Percentiles rank a stretch among this genome's conserved stretches.
These are phyloP conservation scores for Chrysaora quinquecirrha DNA, from an alignment of 30 jellyfish, hydroid and myxozoan species.

Conservation along the genomic window DNA sequence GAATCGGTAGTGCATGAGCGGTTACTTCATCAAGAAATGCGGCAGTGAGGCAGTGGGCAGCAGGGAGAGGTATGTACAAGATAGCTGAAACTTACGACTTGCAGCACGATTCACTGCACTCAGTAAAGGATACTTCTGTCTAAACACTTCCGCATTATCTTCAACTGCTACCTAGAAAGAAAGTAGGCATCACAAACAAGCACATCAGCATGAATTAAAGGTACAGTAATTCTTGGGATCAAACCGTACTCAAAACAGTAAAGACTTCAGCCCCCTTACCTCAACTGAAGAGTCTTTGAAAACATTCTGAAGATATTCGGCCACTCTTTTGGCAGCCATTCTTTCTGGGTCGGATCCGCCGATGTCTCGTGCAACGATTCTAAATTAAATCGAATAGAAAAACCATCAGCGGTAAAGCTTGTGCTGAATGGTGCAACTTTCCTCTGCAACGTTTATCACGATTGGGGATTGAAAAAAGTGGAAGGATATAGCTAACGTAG, in stretches of 20 bases:
- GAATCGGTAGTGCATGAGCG: no score
- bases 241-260: not conserved
- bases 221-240: not conserved
- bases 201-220: not conserved
- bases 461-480: no score
- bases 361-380: slow-evolving; percentile 91
- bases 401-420: not conserved
- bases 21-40: no score
- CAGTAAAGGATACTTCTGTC: slow-evolving; percentile 85
- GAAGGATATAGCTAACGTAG: not conserved
- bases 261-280: no score
- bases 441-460: no score
- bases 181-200: no score
- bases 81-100: slow-evolving; percentile 83
- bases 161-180: slow-evolving; percentile 74
- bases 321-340: slow-evolving; percentile 88
- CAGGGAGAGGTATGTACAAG: no score
- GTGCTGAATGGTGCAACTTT: not conserved
- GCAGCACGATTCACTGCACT: slow-evolving; percentile 98
- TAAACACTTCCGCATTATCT: slow-evolving; percentile 60
- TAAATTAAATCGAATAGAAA: not conserved
- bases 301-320: slow-evolving; percentile 54
- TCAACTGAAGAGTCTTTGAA: slow-evolving; percentile 68
- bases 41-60: no score
- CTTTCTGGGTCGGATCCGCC: slow-evolving; percentile 99